Percentiles rank a stretch among this genome's conserved stretches.
Conservation (phyloP, 2,888 invertebrate genomes). For the Taenaris catops region DNA sequence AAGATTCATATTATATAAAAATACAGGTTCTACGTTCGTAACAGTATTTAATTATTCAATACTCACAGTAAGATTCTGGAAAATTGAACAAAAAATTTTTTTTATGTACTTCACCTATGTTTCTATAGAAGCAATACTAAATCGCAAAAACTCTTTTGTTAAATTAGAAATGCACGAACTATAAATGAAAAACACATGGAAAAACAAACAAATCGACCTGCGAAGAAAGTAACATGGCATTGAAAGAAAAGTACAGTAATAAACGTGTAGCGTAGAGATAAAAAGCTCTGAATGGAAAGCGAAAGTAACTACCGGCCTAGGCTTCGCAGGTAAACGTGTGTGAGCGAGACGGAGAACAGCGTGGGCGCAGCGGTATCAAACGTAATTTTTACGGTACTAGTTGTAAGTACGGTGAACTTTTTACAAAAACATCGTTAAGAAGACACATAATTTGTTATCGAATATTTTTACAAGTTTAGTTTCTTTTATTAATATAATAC, state of each 20-base stretch:
- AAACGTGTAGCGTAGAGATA: conserved; percentile 27
- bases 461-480: no score
- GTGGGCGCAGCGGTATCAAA: conserved; percentile 33
- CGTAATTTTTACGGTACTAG: conserved; percentile 48
- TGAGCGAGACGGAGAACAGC: conserved; percentile 22
- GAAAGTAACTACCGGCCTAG: conserved; percentile 57
- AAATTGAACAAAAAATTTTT: no score
- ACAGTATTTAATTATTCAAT: no score
- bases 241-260: conserved; percentile 31
- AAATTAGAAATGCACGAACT: not conserved
- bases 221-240: conserved; percentile 12
- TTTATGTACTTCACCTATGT: no score
- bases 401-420: conserved; percentile 33
- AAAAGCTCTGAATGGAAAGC: conserved; percentile 59
- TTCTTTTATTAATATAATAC: no score
- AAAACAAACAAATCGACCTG: not conserved
- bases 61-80: no score
- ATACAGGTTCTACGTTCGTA: no score
- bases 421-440: conserved; percentile 4
- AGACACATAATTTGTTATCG: no score
- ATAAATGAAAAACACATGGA: not conserved
- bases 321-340: conserved; percentile 27
- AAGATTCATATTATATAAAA: no score
- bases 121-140: no score
- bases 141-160: not conserved